A percentile compares a stretch with the other conserved stretches of the same genome.
phyloP scores from a whole-genome alignment of 2,797 vertebrate species.

The Halcyon leucocephala region DNA sequence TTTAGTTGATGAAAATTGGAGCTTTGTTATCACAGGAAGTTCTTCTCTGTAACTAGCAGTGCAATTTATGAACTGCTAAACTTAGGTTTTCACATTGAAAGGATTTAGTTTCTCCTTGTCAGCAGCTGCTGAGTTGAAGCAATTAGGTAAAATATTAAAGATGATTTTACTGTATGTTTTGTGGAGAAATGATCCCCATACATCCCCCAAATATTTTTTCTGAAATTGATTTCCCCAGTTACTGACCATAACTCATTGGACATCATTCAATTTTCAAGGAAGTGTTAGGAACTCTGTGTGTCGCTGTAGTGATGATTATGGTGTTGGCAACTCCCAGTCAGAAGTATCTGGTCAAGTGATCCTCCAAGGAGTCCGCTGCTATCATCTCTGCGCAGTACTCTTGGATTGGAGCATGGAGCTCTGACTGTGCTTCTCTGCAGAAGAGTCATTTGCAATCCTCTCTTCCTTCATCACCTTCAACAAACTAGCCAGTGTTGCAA shows the following conservation, averaged over 20 bases:
- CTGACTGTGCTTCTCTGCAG: background rate
- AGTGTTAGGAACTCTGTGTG: background rate
- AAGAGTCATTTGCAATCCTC: background rate
- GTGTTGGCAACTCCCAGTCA: background rate
- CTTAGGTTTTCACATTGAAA: background rate
- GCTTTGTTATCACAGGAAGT: background rate
- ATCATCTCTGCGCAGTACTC: background rate
- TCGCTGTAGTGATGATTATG: background rate
- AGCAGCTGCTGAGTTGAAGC: background rate
- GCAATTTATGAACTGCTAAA: background rate
- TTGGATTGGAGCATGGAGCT: background rate
- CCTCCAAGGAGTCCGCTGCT: background rate
- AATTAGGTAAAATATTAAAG: background rate
- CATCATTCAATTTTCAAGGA: background rate
- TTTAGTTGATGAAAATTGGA: background rate
- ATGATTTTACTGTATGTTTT: background rate
- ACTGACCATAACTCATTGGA: background rate
- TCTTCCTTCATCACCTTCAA: conserved; percentile 37
- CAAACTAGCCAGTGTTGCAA: background rate
- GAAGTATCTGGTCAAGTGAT: background rate
- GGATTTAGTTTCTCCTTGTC: no score
- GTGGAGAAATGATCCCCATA: background rate
- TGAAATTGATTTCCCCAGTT: background rate
- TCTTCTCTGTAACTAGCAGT: background rate
- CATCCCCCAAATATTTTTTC: background rate